phyloP scores from a whole-genome alignment of 1,140 invertebrate species.

The Drosophila sproati region DNA sequence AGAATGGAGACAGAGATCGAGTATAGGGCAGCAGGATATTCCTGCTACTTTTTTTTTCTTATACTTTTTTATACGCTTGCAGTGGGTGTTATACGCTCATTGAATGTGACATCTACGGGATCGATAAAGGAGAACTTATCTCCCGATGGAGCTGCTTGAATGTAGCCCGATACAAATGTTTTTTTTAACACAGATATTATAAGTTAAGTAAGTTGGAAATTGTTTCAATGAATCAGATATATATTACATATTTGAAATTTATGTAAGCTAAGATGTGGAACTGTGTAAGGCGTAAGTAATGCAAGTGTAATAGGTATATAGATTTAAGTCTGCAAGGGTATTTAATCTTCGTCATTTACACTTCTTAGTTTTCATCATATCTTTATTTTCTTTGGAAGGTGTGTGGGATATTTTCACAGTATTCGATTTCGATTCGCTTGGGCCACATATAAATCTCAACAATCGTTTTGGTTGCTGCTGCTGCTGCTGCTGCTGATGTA shows the following conservation, averaged over 20 bases:
- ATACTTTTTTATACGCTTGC: neutral
- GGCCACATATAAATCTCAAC: conserved; percentile 60
- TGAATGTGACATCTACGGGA: too few species aligned
- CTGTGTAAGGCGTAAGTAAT: too few species aligned
- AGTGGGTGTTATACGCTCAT: neutral
- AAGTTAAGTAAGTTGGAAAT: too few species aligned
- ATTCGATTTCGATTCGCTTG: conserved; percentile 74
- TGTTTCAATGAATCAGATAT: too few species aligned
- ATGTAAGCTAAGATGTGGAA: too few species aligned
- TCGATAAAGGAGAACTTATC: too few species aligned
- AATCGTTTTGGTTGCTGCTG: conserved; percentile 49
- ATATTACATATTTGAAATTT: too few species aligned
- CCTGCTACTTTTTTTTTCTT: conserved; percentile 10
- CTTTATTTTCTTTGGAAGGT: conserved; percentile 13
- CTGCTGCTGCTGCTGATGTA: conserved; percentile 65
- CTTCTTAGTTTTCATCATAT: neutral
- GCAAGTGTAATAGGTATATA: too few species aligned
- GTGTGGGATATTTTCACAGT: conserved; percentile 44
- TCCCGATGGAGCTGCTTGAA: too few species aligned
- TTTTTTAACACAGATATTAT: too few species aligned
- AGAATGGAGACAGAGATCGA: conserved; percentile 14
- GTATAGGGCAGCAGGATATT: conserved; percentile 23
- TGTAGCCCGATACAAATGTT: too few species aligned
- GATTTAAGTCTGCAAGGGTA: conserved; percentile 1
- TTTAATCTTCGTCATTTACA: neutral